phyloP scores from a whole-genome alignment of 2,113 vertebrate species.

The Coptodon rendalli region DNA sequence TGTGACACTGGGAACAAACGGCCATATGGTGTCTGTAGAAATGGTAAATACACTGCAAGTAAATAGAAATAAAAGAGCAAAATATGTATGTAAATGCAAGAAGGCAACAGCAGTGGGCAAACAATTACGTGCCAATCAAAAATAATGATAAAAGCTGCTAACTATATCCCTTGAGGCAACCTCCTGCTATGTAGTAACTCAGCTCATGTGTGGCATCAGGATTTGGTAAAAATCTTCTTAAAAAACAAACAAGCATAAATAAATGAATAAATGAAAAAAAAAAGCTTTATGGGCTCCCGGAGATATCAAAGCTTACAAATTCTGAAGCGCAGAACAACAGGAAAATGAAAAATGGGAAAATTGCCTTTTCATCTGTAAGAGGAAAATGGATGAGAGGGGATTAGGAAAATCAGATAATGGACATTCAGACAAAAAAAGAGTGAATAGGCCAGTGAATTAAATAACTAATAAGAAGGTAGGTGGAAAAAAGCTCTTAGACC shows the following conservation, averaged over 20 bases:
- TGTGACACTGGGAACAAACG: not conserved
- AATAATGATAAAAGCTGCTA: not conserved
- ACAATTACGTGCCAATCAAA: not conserved
- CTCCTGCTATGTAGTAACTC: not conserved
- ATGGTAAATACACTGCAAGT: not conserved
- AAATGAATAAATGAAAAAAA: not conserved
- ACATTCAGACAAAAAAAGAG: not conserved
- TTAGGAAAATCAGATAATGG: conserved; percentile 40
- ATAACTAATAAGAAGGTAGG: conserved; percentile 11
- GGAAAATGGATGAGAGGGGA: conserved; percentile 12
- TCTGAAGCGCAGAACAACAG: not conserved
- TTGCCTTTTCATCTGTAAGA: conserved; percentile 8
- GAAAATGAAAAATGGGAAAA: conserved; percentile 13
- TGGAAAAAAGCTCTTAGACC: conserved; percentile 26
- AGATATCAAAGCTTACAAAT: conserved; percentile 12
- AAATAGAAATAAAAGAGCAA: not conserved
- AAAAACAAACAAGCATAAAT: not conserved
- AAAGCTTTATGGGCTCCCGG: not conserved
- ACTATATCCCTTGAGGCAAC: not conserved
- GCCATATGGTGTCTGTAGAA: not conserved
- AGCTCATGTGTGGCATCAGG: not conserved
- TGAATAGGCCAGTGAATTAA: conserved; percentile 34
- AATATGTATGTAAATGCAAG: not conserved
- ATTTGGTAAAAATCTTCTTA: not conserved
- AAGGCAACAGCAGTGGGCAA: not conserved